Base-by-base conservation (phyloP, 2,113 vertebrate genomes). In the Canis aureus region DNA sequence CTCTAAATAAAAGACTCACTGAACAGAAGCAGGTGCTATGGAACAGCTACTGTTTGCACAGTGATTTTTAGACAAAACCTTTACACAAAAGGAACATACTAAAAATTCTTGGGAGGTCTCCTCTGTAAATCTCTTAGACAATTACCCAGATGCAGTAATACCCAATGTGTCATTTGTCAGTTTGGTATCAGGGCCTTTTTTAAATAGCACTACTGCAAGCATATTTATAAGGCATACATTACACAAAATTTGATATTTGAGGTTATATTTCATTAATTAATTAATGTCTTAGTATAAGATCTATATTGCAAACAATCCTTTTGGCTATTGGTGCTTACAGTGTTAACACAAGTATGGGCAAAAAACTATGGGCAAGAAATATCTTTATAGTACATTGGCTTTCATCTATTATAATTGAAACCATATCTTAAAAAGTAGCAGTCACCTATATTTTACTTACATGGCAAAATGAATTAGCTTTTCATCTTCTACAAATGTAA, bases 1-100 rank as follows among this genome's bases (percentile, higher is more conserved):
- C 97, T 97, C 83, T 94, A 98, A 98, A 98, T 97, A 97, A 98
- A 87, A 96, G 95, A 80, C 66, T 81, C 49, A 38, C 67, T 93
- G 97, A 98, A 97, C 96, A 98, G 98, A 97, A 99, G 99, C 99
- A 99, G 99, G 99, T 99, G 99, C 98, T 98, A 73, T 83, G 3
- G 3, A 98, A 98, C 87, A 88, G 95, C 95, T 97, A 98, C 98
- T 99, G 98, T 99, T 99, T 98, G 98, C 99, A 98, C 98, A 99
- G 98, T 79, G 95, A 98, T 97, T 98, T 98, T 98, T 98, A 93
- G 86, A 99, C 60, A 98, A 98, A 99, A 98, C 98, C 93, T 94
- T 96, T 95, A 89, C 85, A 97, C 71, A 97, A 98, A 97, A 98
- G 62, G 92, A 97, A 98, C 97, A 97, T n/a, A 93, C 51, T 97